Evolutionary conservation across 2,797 vertebrate species (phyloP).

Genomic region (Pangasius larnaudii): DNA sequence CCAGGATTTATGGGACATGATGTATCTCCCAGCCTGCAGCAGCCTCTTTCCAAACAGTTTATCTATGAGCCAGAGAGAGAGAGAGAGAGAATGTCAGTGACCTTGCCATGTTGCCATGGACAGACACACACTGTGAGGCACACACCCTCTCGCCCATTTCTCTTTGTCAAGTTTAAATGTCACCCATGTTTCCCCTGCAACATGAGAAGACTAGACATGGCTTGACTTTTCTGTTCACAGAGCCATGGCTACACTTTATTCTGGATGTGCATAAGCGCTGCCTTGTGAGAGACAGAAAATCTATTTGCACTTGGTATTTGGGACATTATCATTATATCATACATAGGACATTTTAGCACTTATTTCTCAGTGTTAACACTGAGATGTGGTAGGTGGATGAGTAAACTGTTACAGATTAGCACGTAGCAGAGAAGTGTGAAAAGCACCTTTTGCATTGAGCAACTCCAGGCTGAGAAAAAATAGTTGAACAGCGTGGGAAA

Average conservation of each 20-base stretch:
- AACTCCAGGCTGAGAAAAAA: constrained; percentile 14
- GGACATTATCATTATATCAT: constrained; percentile 24
- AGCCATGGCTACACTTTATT: constrained; percentile 57
- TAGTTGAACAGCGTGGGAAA: background rate
- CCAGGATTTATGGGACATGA: constrained; percentile 99
- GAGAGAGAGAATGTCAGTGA: constrained; percentile 20
- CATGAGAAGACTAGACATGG: constrained; percentile 59
- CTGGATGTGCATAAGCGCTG: constrained; percentile 39
- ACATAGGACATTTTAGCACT: constrained; percentile 28
- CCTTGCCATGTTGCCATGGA: constrained; percentile 50
- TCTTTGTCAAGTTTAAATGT: constrained; percentile 70
- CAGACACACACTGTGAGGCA: constrained; percentile 39
- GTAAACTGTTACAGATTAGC: constrained; percentile 36
- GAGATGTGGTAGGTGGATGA: constrained; percentile 30
- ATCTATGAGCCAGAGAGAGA: constrained; percentile 72
- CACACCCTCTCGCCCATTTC: constrained; percentile 40
- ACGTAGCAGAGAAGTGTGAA: constrained; percentile 32
- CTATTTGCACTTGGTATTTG: constrained; percentile 23
- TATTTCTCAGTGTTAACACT: constrained; percentile 9
- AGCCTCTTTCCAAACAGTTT: constrained; percentile 96
- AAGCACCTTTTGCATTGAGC: constrained; percentile 25
- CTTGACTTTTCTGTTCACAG: constrained; percentile 54
- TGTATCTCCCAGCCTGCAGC: constrained; percentile 93
- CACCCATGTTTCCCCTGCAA: constrained; percentile 63
- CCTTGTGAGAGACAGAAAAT: background rate